Percentiles rank a stretch among this genome's conserved stretches.
These are phyloP conservation scores for Gnathonemus longibarbis DNA, from an alignment of 2,113 vertebrate species.

Conservation along the genomic window DNA sequence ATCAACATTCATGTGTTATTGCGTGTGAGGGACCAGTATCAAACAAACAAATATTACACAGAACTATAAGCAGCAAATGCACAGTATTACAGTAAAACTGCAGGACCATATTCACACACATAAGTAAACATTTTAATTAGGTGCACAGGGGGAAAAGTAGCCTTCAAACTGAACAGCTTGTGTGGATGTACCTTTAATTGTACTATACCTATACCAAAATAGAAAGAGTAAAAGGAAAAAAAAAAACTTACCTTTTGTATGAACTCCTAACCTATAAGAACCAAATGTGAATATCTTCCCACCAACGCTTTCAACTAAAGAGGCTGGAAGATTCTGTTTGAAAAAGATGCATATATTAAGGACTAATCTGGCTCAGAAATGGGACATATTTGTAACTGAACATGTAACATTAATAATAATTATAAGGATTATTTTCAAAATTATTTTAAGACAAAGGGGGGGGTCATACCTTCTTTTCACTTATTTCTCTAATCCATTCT, in stretches of 20 bases:
- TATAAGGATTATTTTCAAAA: not conserved
- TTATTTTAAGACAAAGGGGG: not conserved
- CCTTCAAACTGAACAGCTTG: not conserved
- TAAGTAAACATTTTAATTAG: not conserved
- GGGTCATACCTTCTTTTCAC: conserved; percentile 72
- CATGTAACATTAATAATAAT: not conserved
- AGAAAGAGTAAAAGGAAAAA: not conserved
- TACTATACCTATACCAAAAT: not conserved
- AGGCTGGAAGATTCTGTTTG: conserved; percentile 74
- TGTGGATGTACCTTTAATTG: not conserved
- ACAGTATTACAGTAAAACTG: not conserved
- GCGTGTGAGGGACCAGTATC: not conserved
- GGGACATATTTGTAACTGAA: not conserved
- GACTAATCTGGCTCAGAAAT: not conserved
- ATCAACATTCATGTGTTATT: not conserved
- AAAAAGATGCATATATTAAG: conserved; percentile 20
- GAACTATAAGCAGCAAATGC: not conserved
- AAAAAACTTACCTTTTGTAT: conserved; percentile 72
- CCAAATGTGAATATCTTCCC: conserved; percentile 90
- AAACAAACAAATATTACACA: not conserved
- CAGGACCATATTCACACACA: not conserved
- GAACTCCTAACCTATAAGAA: conserved; percentile 80
- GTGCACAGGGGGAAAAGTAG: not conserved
- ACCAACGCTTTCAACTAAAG: conserved; percentile 76
- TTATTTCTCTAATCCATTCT: conserved; percentile 83